Evolutionary conservation across 2,113 vertebrate genomes (phyloP), one percentile per base, ranked within the genome.

Genomic region (Cephalopterus ornatus): DNA sequence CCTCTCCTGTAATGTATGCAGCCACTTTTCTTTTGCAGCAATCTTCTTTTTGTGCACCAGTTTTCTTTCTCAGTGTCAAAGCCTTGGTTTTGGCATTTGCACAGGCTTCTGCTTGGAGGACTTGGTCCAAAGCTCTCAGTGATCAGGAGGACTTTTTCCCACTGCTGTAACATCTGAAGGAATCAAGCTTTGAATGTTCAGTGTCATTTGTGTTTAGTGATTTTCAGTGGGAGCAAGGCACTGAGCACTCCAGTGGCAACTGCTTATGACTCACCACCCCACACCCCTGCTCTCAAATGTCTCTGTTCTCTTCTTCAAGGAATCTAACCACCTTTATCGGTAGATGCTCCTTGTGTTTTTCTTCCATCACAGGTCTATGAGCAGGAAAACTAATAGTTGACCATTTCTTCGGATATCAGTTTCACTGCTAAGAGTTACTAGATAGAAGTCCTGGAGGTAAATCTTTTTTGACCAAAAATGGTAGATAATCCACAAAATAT

Each of bases 201-300:
- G 28, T 37, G 28, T 86, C 79, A 42, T 61, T 77, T 47, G 26
- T 49, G 35, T 33, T 39, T 24, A 39, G 71, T 26, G 70, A n/a
- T 46, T 87, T 81, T 89, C 81, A 62, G 70, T 56, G 39, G 32
- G 49, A 92, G 44, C 50, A 26, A 44, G 37, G 41, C 50, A 61
- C 46, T 28, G 63, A 91, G 80, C 12, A 23, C 65, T 88, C 56
- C 46, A 50, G 84, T 52, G 61, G 83, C 91, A 91, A 76, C 93
- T 96, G 90, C 75, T 61, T 61, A 14, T 79, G 78, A 88, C 87
- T 91, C 59, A 81, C 49, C 62, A 18, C 23, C 61, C 22, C 68
- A 53, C 61, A 50, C 0, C 28, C 70, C 14, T 47, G 68, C 73
- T 87, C 63, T 93, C 73, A 72, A 22, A 72, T 63, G 9, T 81